Evolutionary conservation across 2,113 vertebrate genomes (phyloP), one percentile per base, ranked within the genome.

Genomic region (Zosterops lateralis): DNA sequence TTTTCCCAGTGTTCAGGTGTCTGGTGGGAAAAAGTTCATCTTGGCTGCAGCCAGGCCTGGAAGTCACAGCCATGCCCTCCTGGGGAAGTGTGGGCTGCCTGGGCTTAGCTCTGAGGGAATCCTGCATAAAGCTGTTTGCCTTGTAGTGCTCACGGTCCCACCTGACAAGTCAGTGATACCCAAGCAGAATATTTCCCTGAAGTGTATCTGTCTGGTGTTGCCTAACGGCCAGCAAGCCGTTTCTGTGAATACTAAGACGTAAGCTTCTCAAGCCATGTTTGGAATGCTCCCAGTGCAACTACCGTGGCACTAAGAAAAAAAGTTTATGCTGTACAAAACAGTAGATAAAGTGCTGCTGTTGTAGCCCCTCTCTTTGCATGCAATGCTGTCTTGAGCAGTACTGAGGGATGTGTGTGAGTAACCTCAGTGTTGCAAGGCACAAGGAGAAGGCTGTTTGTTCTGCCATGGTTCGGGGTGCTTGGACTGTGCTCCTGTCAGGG

Each of bases 361-460:
- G 61, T 38, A 57, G 12, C 12, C 22, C 25, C 5, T 36, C 21
- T 64, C 21, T 51, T 40, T 61, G 32, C 3, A 1, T 29, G 32
- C 28, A 53, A 3, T 26, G 5, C 42, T n/a, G 13, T 21, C 36
- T 28, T 28, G 48, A 74, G 6, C 45, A 24, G 28, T 32, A 6
- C 12, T 29, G 81, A n/a, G 44, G 18, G 70, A 24, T 4, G 4
- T 10, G 25, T 2, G 0, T 17, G 26, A 42, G 20, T 62, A 62
- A 12, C 42, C 19, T 5, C 1, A 2, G 9, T 0, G 0, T 38
- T 67, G 47, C 17, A 48, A 57, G 62, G 38, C 19, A 14, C 19
- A 20, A 71, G 44, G 9, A 29, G 9, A 26, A 53, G 34, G 20
- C 56, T 70, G 0, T 24, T 65, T 65, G 38, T 34, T 74, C 12